Evolutionary conservation across 2,113 vertebrate species (phyloP).

Genomic region (Tenebrosternarchus preto): DNA sequence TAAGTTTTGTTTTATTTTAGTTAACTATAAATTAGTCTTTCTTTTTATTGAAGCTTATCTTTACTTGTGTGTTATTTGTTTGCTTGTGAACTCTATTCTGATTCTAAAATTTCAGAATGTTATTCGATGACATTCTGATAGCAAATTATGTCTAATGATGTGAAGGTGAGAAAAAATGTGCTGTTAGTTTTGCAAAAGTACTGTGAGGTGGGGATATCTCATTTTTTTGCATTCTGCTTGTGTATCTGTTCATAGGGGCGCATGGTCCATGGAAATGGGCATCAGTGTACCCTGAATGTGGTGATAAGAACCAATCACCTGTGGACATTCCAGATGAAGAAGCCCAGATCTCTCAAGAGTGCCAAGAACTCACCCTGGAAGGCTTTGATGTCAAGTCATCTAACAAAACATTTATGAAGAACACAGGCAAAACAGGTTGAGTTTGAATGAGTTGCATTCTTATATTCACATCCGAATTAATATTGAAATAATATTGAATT

Average conservation of each 20-base stretch:
- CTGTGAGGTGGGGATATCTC: neutral
- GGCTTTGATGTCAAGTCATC: conserved; percentile 90
- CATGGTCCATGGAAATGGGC: conserved; percentile 91
- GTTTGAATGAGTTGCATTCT: neutral
- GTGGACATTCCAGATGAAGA: conserved; percentile 87
- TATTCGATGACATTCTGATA: no score
- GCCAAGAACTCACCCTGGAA: conserved; percentile 88
- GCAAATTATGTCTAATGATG: no score
- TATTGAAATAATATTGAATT: neutral
- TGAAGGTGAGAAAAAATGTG: no score
- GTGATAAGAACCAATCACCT: conserved; percentile 88
- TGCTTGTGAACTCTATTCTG: no score
- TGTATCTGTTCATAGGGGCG: conserved; percentile 74
- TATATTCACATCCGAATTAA: neutral
- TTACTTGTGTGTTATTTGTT: no score
- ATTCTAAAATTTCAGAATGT: no score
- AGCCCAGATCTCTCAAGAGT: conserved; percentile 81
- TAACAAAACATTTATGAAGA: conserved; percentile 99
- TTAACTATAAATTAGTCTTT: no score
- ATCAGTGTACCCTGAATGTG: conserved; percentile 83
- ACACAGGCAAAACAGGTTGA: conserved; percentile 98
- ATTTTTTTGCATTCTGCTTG: neutral
- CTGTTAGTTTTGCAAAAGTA: neutral
- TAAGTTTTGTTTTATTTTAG: no score
- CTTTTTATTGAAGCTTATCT: no score